Base-by-base conservation (phyloP, 1,140 invertebrate species). In the Bilobella aurantiaca region DNA sequence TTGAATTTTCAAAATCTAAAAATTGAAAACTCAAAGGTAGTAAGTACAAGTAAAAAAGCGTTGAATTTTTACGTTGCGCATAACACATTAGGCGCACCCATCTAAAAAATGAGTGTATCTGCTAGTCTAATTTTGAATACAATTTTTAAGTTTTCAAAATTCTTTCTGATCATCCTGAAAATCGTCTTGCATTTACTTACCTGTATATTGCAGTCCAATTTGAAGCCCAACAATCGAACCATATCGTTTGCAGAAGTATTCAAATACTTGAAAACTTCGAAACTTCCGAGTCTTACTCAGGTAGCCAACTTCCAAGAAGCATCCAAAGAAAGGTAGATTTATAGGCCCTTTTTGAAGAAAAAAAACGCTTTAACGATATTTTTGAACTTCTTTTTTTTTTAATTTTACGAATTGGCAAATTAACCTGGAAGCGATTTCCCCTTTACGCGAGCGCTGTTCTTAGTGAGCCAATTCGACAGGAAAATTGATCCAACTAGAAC, bases 111-210 rank as follows among this genome's bases (percentile, higher is more conserved):
- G n/a, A n/a, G n/a, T n/a, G n/a, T n/a, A n/a, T n/a, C n/a, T n/a
- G n/a, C n/a, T n/a, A n/a, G n/a, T n/a, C n/a, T n/a, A n/a, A n/a
- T n/a, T n/a, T n/a, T n/a, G n/a, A n/a, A n/a, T n/a, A n/a, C n/a
- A n/a, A n/a, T n/a, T n/a, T n/a, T n/a, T n/a, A n/a, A n/a, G n/a
- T n/a, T n/a, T n/a, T n/a, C n/a, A 8, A 25, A 46, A 46, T 14
- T 14, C 53, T 27, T 57, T 57, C 14, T 27, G n/a, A 42, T 57
- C 14, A 14, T 57, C 8, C 8, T 12, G 53, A 57, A 16, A n/a
- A 46, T n/a, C 14, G 42, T n/a, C n/a, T n/a, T n/a, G n/a, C n/a
- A 42, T 42, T 42, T 18, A 12, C 53, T 59, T 59, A 59, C 58
- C 27, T 28, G 28, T 21, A 29, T 59, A 21, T 29, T 59, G 58